Evolutionary conservation across 2,797 vertebrate genomes (phyloP).

Genomic region (Emydoidea blandingii): DNA sequence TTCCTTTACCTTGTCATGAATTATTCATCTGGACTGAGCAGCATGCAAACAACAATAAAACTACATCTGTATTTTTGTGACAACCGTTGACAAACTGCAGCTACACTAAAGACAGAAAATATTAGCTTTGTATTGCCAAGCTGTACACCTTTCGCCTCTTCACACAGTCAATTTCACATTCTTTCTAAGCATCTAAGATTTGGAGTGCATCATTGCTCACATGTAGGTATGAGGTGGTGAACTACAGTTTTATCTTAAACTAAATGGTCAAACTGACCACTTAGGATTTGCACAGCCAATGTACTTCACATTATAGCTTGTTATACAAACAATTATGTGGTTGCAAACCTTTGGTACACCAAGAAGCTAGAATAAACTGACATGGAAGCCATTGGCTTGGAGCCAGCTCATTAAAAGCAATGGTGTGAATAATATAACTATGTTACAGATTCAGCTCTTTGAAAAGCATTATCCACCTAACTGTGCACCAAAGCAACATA

Average conservation of each 20-base stretch:
- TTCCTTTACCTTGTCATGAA: slow-evolving; percentile 34
- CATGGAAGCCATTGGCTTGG: slow-evolving; percentile 53
- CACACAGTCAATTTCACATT: slow-evolving; percentile 22
- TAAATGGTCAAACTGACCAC: slow-evolving; percentile 21
- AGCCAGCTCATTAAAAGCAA: slow-evolving; percentile 69
- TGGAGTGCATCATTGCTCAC: slow-evolving; percentile 16
- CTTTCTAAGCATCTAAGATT: neutral
- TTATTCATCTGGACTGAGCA: slow-evolving; percentile 47
- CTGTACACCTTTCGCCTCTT: neutral
- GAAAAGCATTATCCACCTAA: slow-evolving; percentile 56
- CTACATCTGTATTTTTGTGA: slow-evolving; percentile 35
- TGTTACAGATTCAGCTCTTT: slow-evolving; percentile 22
- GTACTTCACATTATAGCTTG: slow-evolving; percentile 40
- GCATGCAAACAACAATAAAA: slow-evolving; percentile 31
- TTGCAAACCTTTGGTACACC: slow-evolving; percentile 30
- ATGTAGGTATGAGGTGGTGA: slow-evolving; percentile 4
- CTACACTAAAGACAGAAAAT: slow-evolving; percentile 53
- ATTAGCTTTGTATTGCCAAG: neutral
- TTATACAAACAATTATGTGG: slow-evolving; percentile 61
- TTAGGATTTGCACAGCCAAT: slow-evolving; percentile 46
- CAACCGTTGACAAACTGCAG: slow-evolving; percentile 45
- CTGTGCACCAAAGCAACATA: neutral
- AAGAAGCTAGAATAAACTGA: slow-evolving; percentile 17
- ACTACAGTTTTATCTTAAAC: neutral
- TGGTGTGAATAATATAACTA: slow-evolving; percentile 55